Evolutionary conservation across 1,140 invertebrate species (phyloP), one percentile per base, ranked within the genome.

Genomic region (Ips typographus): DNA sequence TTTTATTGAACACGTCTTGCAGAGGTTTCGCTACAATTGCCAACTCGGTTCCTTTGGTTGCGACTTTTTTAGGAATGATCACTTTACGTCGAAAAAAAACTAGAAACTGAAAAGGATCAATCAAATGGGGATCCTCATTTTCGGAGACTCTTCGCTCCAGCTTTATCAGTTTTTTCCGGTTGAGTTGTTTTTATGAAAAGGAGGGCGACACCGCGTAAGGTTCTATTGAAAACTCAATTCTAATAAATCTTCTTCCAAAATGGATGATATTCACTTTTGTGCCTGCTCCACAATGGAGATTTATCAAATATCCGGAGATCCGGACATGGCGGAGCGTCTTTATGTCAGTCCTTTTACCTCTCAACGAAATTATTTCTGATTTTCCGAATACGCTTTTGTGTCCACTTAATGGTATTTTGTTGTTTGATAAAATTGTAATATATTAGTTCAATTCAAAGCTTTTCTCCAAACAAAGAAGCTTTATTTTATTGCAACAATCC

Each of bases 161-260:
- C 65, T 63, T 71, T 71, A 71, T 71, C 70, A 71, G 70, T 71
- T 71, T 68, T 70, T 71, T 71, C 70, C 70, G 65, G 65, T 41
- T 64, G 65, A 71, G 53, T 66, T 55, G 61, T 56, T 71, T 66
- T 66, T 63, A 62, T 71, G 65, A 71, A 71, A 65, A 44, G 61
- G 51, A 38, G 65, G 59, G 60, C 51, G 64, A 61, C 64, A 66
- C 57, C 65, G 53, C 56, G 65, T 63, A 70, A 71, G 70, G 62
- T 71, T 59, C 65, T 64, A 71, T 71, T 71, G 70, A 71, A 71
- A 71, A 71, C 65, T 68, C 52, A 2, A 58, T 71, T 58, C 61
- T 68, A 71, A 71, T 71, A 71, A 71, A 71, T 71, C 70, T 71
- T 66, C 59, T 49, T 8, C 53, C 37, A 62, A 68, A 68, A 68